Conservation (phyloP, 2,113 vertebrate genomes). For the Polyodon spathula region DNA sequence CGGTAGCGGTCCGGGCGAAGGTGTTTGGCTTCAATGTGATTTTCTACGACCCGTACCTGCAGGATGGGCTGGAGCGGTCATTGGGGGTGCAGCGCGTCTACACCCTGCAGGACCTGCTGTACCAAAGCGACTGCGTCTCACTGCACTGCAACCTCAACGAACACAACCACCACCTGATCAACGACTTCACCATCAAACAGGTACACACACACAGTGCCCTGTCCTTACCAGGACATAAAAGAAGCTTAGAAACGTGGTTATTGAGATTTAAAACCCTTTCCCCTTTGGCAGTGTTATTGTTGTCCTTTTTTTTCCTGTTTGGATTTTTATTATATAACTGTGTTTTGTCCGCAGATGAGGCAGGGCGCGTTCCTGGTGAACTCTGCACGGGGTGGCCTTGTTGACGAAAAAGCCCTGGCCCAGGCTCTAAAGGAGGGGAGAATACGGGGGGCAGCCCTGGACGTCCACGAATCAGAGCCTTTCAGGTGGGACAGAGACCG, state of each 20-base stretch:
- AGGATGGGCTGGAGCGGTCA: constrained; percentile 89
- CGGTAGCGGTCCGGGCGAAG: constrained; percentile 90
- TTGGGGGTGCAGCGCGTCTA: constrained; percentile 92
- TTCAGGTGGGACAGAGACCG: constrained; percentile 64
- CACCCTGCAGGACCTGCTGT: constrained; percentile 94
- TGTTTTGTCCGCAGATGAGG: constrained; percentile 68
- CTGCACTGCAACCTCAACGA: constrained; percentile 96
- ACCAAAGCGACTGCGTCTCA: constrained; percentile 97
- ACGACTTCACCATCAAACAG: constrained; percentile 98
- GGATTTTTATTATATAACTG: not conserved
- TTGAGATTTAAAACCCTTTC: no score
- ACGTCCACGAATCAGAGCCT: constrained; percentile 89
- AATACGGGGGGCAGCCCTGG: constrained; percentile 92
- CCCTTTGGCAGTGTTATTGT: no score
- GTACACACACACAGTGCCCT: constrained; percentile 35
- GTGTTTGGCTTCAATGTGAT: constrained; percentile 94
- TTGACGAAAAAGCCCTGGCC: constrained; percentile 94
- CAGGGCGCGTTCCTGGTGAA: constrained; percentile 97
- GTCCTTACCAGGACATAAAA: not conserved
- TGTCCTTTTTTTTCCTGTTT: no score
- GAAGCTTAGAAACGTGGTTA: not conserved
- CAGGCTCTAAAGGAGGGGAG: constrained; percentile 94
- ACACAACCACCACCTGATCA: constrained; percentile 98
- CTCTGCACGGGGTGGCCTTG: constrained; percentile 83
- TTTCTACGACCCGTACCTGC: constrained; percentile 96